Percentiles rank a stretch among this genome's conserved stretches.
These are phyloP conservation scores for Dasypolia templi DNA, from an alignment of 2,888 invertebrate species.

Conservation along the genomic window DNA sequence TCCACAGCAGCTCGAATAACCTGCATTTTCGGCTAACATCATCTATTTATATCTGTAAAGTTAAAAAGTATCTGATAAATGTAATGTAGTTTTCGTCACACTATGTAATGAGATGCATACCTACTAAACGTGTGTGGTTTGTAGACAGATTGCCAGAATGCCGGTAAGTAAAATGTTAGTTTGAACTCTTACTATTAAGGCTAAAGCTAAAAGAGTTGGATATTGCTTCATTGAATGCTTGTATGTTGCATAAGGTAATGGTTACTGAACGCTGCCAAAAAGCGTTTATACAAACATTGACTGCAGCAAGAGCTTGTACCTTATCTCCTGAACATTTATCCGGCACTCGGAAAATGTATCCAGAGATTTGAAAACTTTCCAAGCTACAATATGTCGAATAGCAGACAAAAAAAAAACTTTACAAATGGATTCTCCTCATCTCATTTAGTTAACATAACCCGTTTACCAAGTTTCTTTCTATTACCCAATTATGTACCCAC, in stretches of 20 bases:
- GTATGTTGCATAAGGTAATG: constrained; percentile 13
- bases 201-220: neutral
- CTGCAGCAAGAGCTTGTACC: constrained; percentile 45
- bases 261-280: constrained; percentile 32
- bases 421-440: too few relatives aligned
- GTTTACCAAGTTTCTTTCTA: too few relatives aligned
- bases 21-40: neutral
- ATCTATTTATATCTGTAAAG: neutral
- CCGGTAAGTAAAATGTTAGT: neutral
- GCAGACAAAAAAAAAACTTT: too few relatives aligned
- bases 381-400: too few relatives aligned
- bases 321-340: constrained; percentile 49
- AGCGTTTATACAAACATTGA: constrained; percentile 46
- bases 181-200: neutral
- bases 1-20: too few relatives aligned
- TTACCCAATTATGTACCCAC: too few relatives aligned
- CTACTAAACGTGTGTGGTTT: constrained; percentile 34
- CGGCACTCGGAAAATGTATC: constrained; percentile 6
- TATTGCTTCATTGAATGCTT: neutral
- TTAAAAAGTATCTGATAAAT: neutral
- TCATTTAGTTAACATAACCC: too few relatives aligned
- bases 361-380: constrained; percentile 2
- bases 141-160: constrained; percentile 1
- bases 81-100: neutral
- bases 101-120: constrained; percentile 11